These are phyloP conservation scores for Xanthia icteritia DNA, from an alignment of 2,888 invertebrate species.

Conservation along the genomic window DNA sequence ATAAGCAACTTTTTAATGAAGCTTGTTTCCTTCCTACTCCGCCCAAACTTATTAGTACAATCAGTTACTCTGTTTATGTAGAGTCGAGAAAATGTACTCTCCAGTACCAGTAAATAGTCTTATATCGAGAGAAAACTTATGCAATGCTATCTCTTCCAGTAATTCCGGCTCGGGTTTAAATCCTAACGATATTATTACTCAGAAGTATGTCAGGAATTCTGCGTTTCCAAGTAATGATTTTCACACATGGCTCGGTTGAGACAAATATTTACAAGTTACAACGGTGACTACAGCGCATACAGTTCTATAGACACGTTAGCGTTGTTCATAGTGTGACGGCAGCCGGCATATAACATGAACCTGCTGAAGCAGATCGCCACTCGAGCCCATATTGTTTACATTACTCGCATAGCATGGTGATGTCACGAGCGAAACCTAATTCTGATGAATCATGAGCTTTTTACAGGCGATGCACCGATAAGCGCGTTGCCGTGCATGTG, in stretches of 20 bases:
- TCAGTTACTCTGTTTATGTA: conserved; percentile 40
- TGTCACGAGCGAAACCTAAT: conserved; percentile 86
- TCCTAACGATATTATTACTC: conserved; percentile 65
- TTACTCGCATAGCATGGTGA: conserved; percentile 81
- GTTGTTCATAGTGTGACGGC: too few relatives aligned
- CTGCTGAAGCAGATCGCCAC: conserved; percentile 60
- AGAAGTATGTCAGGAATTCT: conserved; percentile 69
- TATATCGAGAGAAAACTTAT: conserved; percentile 23
- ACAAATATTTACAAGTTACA: conserved; percentile 72
- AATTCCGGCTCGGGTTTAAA: conserved; percentile 66
- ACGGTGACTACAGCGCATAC: conserved; percentile 55
- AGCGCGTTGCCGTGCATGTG: conserved; percentile 80
- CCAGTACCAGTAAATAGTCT: conserved; percentile 23
- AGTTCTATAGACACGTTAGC: conserved; percentile 45
- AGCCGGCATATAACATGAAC: conserved; percentile 53
- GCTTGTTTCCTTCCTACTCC: conserved; percentile 51
- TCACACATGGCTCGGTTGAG: conserved; percentile 66
- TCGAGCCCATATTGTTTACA: conserved; percentile 76
- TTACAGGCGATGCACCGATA: conserved; percentile 88
- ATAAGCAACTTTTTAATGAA: conserved; percentile 52
- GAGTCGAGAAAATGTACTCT: conserved; percentile 23
- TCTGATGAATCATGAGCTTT: conserved; percentile 88
- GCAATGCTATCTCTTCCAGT: conserved; percentile 51
- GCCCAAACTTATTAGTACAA: conserved; percentile 49
- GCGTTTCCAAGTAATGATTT: conserved; percentile 73